Evolutionary conservation across 2,113 vertebrate genomes (phyloP).

Genomic region (Entelurus aequoreus): DNA sequence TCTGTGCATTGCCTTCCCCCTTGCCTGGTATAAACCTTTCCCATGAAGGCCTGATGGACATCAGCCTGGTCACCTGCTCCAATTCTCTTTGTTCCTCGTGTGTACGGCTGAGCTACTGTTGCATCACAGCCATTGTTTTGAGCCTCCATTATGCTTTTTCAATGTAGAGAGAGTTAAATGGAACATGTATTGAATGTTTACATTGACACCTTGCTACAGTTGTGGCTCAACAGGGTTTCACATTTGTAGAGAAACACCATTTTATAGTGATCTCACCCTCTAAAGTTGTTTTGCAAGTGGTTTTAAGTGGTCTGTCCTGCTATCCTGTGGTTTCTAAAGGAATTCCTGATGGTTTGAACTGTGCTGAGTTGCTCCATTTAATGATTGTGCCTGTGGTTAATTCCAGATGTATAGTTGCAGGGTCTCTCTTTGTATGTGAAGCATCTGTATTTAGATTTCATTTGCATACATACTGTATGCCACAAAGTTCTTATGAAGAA

Average conservation of each 20-base stretch:
- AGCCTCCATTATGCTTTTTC: constrained; percentile 15
- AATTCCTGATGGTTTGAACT: constrained; percentile 43
- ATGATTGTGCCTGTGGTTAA: constrained; percentile 42
- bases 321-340: constrained; percentile 49
- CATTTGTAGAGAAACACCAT: constrained; percentile 18
- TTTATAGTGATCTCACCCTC: constrained; percentile 14
- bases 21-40: constrained; percentile 54
- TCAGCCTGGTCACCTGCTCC: constrained; percentile 18
- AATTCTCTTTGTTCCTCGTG: constrained; percentile 10
- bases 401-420: constrained; percentile 16
- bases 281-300: constrained; percentile 26
- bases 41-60: constrained; percentile 30
- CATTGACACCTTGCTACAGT: constrained; percentile 11
- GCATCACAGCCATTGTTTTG: constrained; percentile 17
- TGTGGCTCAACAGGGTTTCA: constrained; percentile 34
- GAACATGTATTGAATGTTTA: not conserved
- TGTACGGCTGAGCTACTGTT: constrained; percentile 4
- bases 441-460: constrained; percentile 31
- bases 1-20: constrained; percentile 36
- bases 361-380: constrained; percentile 29
- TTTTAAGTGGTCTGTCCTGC: constrained; percentile 2
- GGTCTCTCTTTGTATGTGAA: constrained; percentile 15
- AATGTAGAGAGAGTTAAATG: constrained; percentile 4
- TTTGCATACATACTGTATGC: constrained; percentile 23
- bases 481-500: constrained; percentile 10